Percentiles rank a stretch among this genome's conserved stretches.
phyloP scores from a whole-genome alignment of 2,113 vertebrate genomes.

The Thymallus thymallus region DNA sequence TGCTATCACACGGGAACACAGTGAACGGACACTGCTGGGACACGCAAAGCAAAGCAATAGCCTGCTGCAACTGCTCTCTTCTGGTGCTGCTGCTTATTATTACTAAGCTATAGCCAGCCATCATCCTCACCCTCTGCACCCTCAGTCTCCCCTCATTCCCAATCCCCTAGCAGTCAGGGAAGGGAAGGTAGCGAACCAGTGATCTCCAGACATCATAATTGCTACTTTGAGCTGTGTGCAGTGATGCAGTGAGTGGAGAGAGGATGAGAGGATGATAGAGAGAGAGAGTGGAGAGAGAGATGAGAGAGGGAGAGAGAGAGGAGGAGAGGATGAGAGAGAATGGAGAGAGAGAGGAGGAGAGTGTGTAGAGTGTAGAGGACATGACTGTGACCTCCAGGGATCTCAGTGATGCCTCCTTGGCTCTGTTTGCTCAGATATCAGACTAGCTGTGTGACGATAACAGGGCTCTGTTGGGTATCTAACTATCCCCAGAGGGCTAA shows the following conservation, averaged over 20 bases:
- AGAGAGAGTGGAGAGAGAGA: not conserved
- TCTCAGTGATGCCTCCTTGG: conserved; percentile 47
- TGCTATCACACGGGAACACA: conserved; percentile 12
- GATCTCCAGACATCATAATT: conserved; percentile 65
- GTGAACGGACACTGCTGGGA: conserved; percentile 12
- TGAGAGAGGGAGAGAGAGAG: not conserved
- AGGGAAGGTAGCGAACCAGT: conserved; percentile 38
- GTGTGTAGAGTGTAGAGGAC: conserved; percentile 63
- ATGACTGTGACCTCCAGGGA: conserved; percentile 69
- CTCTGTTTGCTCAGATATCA: conserved; percentile 48
- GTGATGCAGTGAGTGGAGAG: conserved; percentile 35
- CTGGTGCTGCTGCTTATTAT: conserved; percentile 29
- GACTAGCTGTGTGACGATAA: conserved; percentile 19
- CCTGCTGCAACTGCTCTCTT: conserved; percentile 15
- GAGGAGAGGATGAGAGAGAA: no score
- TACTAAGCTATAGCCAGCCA: conserved; percentile 43
- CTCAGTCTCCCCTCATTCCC: conserved; percentile 26
- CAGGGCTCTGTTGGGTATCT: conserved; percentile 18
- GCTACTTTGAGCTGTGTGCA: conserved; percentile 57
- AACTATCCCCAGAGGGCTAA: conserved; percentile 8
- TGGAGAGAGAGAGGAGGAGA: not conserved
- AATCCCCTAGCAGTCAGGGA: conserved; percentile 29
- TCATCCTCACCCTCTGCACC: conserved; percentile 25
- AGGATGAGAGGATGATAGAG: not conserved
- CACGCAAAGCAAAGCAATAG: conserved; percentile 12